These are phyloP conservation scores for Caenorhabditis panamensis DNA, from an alignment of 2,888 invertebrate species.

Conservation along the genomic window DNA sequence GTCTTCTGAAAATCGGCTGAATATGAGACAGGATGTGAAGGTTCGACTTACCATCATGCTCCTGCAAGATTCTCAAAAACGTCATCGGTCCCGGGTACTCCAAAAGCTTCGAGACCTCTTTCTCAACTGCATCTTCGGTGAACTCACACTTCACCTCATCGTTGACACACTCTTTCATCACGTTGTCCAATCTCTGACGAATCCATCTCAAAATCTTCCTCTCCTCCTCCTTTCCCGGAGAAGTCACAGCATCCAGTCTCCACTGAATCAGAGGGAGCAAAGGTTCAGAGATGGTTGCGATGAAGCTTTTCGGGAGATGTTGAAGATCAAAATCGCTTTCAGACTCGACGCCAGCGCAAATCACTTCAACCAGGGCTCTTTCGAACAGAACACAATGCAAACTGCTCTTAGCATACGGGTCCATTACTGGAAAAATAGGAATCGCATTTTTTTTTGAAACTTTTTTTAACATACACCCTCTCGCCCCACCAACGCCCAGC, in stretches of 20 bases:
- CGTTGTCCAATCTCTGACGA: neutral
- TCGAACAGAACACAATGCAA: neutral
- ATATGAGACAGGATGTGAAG: neutral
- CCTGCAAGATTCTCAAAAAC: neutral
- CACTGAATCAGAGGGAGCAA: neutral
- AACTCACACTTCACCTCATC: neutral
- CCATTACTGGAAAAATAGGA: neutral
- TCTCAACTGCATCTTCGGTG: neutral
- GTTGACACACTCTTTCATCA: neutral
- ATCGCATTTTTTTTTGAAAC: too few relatives aligned
- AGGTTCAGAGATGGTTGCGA: neutral
- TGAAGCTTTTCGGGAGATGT: neutral
- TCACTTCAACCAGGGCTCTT: neutral
- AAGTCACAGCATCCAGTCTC: neutral
- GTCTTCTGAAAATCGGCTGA: too few relatives aligned
- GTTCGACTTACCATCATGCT: constrained; percentile 2
- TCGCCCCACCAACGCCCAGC: too few relatives aligned
- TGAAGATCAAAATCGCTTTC: neutral
- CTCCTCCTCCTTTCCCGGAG: neutral
- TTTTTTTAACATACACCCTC: too few relatives aligned
- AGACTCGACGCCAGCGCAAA: neutral
- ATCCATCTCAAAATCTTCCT: neutral
- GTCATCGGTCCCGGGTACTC: neutral
- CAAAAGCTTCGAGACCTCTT: neutral
- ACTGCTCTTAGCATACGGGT: neutral